Evolutionary conservation across 2,888 invertebrate genomes (phyloP).

Genomic region (Agonopterix subpropinquella): DNA sequence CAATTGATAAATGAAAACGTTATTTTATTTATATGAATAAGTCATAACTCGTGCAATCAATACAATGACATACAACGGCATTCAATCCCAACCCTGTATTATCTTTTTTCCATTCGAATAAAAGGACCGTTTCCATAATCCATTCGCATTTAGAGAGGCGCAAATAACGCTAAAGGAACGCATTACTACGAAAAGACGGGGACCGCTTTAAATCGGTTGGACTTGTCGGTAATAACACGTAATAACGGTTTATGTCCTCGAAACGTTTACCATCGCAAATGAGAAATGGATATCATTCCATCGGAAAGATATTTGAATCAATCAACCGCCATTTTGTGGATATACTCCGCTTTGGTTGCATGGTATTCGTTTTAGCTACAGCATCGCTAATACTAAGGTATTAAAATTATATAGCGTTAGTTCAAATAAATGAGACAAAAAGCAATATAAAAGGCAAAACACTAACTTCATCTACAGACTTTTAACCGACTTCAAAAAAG

Average conservation of each 20-base stretch:
- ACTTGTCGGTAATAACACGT: slow-evolving; percentile 19
- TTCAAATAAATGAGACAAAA: no score
- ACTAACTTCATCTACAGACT: no score
- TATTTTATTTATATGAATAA: no score
- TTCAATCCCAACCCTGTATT: slow-evolving; percentile 8
- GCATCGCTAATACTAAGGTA: no score
- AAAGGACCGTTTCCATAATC: slow-evolving; percentile 22
- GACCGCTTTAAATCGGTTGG: slow-evolving; percentile 12
- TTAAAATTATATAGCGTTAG: no score
- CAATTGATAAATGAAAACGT: no score
- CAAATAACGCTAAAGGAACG: slow-evolving; percentile 15
- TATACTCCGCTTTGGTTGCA: no score
- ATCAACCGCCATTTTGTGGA: slow-evolving; percentile 9
- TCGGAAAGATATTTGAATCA: slow-evolving; percentile 16
- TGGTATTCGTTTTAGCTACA: no score
- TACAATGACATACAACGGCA: no score
- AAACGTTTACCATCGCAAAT: slow-evolving; percentile 11
- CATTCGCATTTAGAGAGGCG: slow-evolving; percentile 15
- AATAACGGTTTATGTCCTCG: slow-evolving; percentile 18
- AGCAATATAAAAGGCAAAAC: no score
- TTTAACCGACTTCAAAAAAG: no score
- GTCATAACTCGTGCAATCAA: no score
- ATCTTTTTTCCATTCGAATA: slow-evolving; percentile 18
- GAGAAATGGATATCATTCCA: slow-evolving; percentile 5
- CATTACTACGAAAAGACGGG: slow-evolving; percentile 10